Conservation (phyloP, 2,113 vertebrate species). For the Ancistrus triradiatus region DNA sequence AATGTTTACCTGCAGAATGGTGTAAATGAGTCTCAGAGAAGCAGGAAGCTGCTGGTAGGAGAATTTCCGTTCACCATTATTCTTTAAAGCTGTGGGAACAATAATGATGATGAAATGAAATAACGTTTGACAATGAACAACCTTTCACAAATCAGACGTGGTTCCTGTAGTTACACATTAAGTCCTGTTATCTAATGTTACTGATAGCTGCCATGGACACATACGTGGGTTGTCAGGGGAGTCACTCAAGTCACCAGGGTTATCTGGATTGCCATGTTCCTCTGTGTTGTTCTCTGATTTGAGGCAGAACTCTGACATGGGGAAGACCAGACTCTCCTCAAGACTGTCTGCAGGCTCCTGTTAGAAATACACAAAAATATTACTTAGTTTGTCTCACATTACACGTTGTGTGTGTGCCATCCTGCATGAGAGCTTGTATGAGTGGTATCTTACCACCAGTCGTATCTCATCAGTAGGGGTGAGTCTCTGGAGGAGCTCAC, state of each 20-base stretch:
- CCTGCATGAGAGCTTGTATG: conserved; percentile 9
- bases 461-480: conserved; percentile 93
- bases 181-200: neutral
- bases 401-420: neutral
- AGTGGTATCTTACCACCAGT: conserved; percentile 84
- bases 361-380: conserved; percentile 38
- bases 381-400: neutral
- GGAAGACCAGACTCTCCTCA: conserved; percentile 87
- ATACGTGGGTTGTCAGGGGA: conserved; percentile 76
- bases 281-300: conserved; percentile 72
- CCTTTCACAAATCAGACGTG: neutral
- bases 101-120: conserved; percentile 8
- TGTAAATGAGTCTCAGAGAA: conserved; percentile 92
- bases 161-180: neutral
- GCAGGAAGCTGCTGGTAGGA: conserved; percentile 93
- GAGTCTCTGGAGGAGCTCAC: conserved; percentile 89
- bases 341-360: conserved; percentile 93
- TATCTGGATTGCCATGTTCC: conserved; percentile 76
- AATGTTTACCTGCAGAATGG: conserved; percentile 86
- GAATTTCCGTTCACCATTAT: conserved; percentile 89
- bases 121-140: too few species aligned
- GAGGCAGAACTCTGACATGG: conserved; percentile 78
- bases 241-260: conserved; percentile 69
- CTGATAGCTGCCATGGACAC: conserved; percentile 45
- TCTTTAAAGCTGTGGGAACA: conserved; percentile 78